phyloP scores from a whole-genome alignment of 2,797 vertebrate species.

The Pseudomugil gertrudae region DNA sequence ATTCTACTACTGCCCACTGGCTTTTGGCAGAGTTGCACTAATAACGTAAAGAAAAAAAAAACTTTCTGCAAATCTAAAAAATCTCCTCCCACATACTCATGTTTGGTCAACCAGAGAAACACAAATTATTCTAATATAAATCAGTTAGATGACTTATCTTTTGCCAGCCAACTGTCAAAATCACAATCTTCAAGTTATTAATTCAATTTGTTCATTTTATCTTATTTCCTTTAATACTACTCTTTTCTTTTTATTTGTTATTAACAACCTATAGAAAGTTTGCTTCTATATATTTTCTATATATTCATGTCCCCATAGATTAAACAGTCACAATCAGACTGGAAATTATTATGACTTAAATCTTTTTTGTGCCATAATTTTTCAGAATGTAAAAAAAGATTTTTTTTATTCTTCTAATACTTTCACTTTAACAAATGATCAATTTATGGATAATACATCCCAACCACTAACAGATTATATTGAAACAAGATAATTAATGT shows the following conservation, averaged over 20 bases:
- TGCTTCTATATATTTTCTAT: neutral
- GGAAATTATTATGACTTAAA: neutral
- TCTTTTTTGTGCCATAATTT: neutral
- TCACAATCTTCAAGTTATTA: too few relatives aligned
- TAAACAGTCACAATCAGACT: neutral
- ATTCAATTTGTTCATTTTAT: too few relatives aligned
- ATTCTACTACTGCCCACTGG: neutral
- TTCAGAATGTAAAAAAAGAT: neutral
- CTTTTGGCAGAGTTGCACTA: neutral
- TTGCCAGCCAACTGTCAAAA: neutral
- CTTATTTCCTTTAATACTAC: too few relatives aligned
- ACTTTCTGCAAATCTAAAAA: neutral
- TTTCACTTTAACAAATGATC: neutral
- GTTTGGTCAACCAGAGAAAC: neutral
- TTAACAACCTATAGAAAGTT: too few relatives aligned
- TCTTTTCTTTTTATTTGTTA: too few relatives aligned
- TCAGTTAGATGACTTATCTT: slow-evolving; percentile 1
- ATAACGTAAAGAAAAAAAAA: neutral
- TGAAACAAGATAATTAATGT: neutral
- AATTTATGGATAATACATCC: neutral
- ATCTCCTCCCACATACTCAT: neutral
- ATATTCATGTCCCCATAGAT: neutral
- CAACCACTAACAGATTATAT: neutral
- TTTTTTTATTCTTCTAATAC: neutral
- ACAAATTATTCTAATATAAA: neutral